Percentiles rank a stretch among this genome's conserved stretches.
Conservation (phyloP, 92 coral and sea anemone genomes). For the Parazoanthus swiftii region DNA sequence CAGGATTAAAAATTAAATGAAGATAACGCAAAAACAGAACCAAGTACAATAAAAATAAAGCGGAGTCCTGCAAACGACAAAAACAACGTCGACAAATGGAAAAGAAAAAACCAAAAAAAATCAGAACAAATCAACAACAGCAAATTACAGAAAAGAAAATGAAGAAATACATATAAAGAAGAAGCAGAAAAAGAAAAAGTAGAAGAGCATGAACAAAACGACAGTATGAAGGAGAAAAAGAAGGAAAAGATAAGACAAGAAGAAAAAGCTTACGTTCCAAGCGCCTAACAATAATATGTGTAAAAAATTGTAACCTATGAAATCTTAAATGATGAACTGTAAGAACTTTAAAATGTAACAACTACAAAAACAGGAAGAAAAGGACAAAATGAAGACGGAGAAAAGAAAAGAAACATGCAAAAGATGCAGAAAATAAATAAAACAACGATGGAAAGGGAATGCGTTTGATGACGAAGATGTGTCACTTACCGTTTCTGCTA, state of each 20-base stretch:
- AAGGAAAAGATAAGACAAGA: background rate
- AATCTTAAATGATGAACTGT: no score
- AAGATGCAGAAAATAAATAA: background rate
- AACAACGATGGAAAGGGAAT: background rate
- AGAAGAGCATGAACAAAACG: background rate
- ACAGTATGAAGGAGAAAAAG: background rate
- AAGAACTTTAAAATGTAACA: no score
- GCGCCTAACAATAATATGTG: no score
- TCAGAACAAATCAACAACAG: background rate
- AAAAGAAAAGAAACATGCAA: background rate
- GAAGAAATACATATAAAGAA: background rate
- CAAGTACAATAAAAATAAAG: background rate
- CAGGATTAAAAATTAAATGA: background rate
- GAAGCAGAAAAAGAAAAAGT: background rate
- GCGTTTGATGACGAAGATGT: background rate
- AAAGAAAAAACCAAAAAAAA: background rate
- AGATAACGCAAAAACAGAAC: background rate
- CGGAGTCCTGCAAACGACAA: background rate
- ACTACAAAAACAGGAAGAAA: background rate
- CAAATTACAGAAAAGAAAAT: background rate
- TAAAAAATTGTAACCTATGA: no score
- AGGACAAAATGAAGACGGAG: background rate
- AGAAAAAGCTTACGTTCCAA: no score
- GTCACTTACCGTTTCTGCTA: conserved; percentile 88
- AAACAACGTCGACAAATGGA: background rate